Evolutionary conservation across 2,888 invertebrate genomes (phyloP), one percentile per base, ranked within the genome.

Genomic region (Latrodectus hesperus): DNA sequence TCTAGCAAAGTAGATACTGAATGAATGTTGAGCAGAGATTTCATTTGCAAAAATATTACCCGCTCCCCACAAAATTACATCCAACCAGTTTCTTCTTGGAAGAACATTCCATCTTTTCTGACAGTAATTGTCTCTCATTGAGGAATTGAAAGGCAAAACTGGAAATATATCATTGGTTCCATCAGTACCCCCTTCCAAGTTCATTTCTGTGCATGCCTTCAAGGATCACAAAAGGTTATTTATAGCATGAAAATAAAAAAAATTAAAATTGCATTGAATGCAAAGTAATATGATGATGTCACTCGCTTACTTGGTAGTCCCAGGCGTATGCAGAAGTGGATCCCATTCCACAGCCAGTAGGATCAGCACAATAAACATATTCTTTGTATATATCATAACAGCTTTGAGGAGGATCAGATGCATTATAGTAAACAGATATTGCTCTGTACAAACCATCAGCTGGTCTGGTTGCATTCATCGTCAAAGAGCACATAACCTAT

Each of bases 161-260:
- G 96, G 96, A 92, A 98, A 98, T 96, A 99, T 97, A 91, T 97
- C 97, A 11, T 94, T 93, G 1, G 93, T 92, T 65, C 95, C 96
- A 89, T 95, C 94, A 10, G 95, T 93, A 92, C 98, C 98, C 93
- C 96, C 95, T 0, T 99, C 99, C 97, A 99, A 97, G 88, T 98
- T 95, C 96, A 99, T 98, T 93, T 99, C 99, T 38, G 98, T 97
- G 91, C 99, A 99, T 0, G 96, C 94, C 92, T 92, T 83, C 9
- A 55, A 49, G 60, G 60, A 6, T 55, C 12, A 55, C 12, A 55
- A 55, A 6, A 55, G 4, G 10, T 16, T 6, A 60, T 11, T 60
- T 60, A 60, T 16, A 11, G 11, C 60, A 60, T 60, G 6, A 16
- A 60, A 6, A 6, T 60, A 6, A 11, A 60, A 60, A 11, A 11